These are phyloP conservation scores for Neoitamus cyanurus DNA, from an alignment of 2,888 invertebrate species.

Conservation along the genomic window DNA sequence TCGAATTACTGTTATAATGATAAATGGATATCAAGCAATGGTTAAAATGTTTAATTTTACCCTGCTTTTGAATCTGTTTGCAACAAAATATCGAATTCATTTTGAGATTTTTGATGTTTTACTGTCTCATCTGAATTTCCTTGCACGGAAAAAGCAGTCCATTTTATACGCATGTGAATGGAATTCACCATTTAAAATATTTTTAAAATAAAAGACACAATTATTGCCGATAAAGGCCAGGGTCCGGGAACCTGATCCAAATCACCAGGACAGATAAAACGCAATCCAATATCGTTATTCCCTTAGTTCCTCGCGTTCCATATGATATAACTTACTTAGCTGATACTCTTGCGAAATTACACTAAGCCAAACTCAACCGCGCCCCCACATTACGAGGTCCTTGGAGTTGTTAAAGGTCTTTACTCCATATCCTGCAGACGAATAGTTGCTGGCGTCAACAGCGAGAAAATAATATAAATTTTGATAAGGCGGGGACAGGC, in stretches of 20 bases:
- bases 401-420: background rate
- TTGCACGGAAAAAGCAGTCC: too few relatives aligned
- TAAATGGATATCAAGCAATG: too few relatives aligned
- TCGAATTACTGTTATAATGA: too few relatives aligned
- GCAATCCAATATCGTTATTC: conserved; percentile 31
- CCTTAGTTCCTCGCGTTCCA: background rate
- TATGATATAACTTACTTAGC: background rate
- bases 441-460: conserved; percentile 16
- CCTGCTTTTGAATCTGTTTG: too few relatives aligned
- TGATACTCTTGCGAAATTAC: background rate
- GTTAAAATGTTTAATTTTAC: too few relatives aligned
- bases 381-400: background rate
- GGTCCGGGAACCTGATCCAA: background rate
- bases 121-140: too few relatives aligned
- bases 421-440: background rate
- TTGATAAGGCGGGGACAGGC: conserved; percentile 31
- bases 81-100: too few relatives aligned
- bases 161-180: too few relatives aligned
- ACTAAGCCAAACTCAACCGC: background rate
- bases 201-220: too few relatives aligned
- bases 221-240: background rate
- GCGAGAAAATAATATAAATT: conserved; percentile 45
- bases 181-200: too few relatives aligned
- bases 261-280: background rate
- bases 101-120: too few relatives aligned